Base-by-base conservation (phyloP, 1,140 invertebrate genomes). In the Drosophila lowei region DNA sequence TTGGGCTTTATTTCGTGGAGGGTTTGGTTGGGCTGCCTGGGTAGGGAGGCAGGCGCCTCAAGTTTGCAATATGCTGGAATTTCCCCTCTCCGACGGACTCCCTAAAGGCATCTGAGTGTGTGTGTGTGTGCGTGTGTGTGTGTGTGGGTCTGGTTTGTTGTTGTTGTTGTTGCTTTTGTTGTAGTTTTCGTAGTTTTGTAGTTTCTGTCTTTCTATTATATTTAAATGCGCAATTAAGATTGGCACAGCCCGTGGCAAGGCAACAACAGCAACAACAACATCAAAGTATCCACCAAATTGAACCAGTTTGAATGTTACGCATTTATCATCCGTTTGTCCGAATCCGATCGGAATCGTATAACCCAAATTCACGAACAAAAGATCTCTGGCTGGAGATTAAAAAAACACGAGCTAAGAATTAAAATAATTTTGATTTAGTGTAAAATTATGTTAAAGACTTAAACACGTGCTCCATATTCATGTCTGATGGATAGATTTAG, bases 171-270 rank as follows among this genome's bases (percentile, higher is more conserved):
- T 64, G 78, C 68, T 66, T 49, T 72, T 55, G 13, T 65, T n/a
- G 48, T 41, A 48, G 61, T 63, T 44, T 34, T 64, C 64, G 43
- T 62, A 46, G 43, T 70, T 76, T 63, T 68, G 64, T 71, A 68
- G 54, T 70, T 72, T 59, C 70, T 62, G 56, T 64, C 66, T 80
- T 72, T 75, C 63, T 77, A 83, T 81, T 77, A 77, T 77, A 86
- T 86, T 81, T 86, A 86, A 86, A 86, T 86, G 81, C 81, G 81
- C 81, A 86, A 86, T 86, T 86, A 86, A 86, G 81, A 85, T 85
- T 85, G 81, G 81, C 83, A 86, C 70, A 73, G 77, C 62, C 63
- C 67, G 50, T 72, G 67, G 68, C 66, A 57, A 60, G 59, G 57
- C 70, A 57, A 34, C 53, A 75, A 58, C 49, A 76, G 13, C 15